Evolutionary conservation across 1,140 invertebrate species (phyloP).

Genomic region (Anoplophora glabripennis): DNA sequence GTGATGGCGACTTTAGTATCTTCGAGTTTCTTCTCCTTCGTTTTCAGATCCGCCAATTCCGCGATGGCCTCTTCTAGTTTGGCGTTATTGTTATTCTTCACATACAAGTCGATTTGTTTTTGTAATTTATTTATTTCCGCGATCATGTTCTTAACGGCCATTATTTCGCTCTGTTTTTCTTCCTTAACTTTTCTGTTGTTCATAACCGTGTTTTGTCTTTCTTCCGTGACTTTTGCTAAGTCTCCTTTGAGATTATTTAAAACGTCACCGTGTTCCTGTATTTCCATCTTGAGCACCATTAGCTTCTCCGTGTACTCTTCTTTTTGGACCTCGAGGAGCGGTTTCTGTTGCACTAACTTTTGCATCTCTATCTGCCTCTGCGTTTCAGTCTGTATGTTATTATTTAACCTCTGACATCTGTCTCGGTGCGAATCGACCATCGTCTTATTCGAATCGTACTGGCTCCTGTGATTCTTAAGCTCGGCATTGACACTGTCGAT

Average conservation of each 20-base stretch:
- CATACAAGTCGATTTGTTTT: conserved; percentile 29
- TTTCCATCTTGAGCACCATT: conserved; percentile 2
- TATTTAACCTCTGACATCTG: conserved; percentile 30
- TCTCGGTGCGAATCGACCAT: conserved; percentile 32
- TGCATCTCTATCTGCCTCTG: conserved; percentile 36
- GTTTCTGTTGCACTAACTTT: conserved; percentile 36
- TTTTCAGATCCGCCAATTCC: conserved; percentile 22
- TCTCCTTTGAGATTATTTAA: conserved; percentile 10
- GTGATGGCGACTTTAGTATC: conserved; percentile 26
- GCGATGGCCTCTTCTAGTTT: conserved; percentile 23
- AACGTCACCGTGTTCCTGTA: conserved; percentile 1
- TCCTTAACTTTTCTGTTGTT: conserved; percentile 42
- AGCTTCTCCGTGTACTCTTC: conserved; percentile 19
- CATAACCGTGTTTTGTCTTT: not conserved
- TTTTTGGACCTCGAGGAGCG: conserved; percentile 30
- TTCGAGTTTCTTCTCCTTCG: conserved; percentile 20
- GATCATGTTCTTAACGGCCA: conserved; percentile 41
- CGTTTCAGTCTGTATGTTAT: conserved; percentile 29
- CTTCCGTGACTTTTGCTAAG: conserved; percentile 14
- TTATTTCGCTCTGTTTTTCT: conserved; percentile 38
- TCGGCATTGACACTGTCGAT: conserved; percentile 49
- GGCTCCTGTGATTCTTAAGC: conserved; percentile 27
- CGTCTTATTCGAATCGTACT: conserved; percentile 26
- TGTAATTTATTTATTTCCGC: conserved; percentile 37
- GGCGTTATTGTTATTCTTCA: conserved; percentile 15